phyloP scores from a whole-genome alignment of 2,113 vertebrate genomes.

The Amphiprion percula region DNA sequence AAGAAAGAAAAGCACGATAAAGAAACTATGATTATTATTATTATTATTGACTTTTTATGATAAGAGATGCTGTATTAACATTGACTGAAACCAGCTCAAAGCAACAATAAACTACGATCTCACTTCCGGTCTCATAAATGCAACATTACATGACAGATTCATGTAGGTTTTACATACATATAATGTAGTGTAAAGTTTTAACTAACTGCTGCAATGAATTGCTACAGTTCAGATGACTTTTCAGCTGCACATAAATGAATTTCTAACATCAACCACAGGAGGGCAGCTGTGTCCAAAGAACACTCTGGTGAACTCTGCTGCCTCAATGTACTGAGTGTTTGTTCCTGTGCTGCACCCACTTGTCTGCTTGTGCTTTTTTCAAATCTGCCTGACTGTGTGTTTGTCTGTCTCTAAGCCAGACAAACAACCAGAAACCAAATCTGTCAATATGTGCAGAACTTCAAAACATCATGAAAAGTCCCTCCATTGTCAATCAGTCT shows the following conservation, averaged over 20 bases:
- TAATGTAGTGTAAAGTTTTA: neutral
- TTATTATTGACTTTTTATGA: no score
- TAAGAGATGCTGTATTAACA: no score
- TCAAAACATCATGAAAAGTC: neutral
- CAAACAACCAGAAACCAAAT: conserved; percentile 1
- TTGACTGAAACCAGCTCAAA: no score
- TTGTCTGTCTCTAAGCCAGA: neutral
- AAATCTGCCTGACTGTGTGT: neutral
- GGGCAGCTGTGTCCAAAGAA: conserved; percentile 44
- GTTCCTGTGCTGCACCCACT: neutral
- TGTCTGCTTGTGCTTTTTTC: neutral
- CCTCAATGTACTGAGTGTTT: neutral
- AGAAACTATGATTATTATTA: no score
- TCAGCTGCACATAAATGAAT: neutral
- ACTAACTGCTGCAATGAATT: neutral
- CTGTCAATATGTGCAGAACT: neutral
- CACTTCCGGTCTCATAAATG: no score
- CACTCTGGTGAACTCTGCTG: neutral
- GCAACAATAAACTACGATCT: no score
- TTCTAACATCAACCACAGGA: conserved; percentile 50
- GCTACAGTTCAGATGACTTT: neutral
- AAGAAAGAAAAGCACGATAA: no score
- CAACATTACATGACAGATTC: no score
- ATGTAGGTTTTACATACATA: no score
- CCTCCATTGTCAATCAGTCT: neutral